Evolutionary conservation across 2,888 invertebrate species (phyloP).

Genomic region (Ferrisia virgata): DNA sequence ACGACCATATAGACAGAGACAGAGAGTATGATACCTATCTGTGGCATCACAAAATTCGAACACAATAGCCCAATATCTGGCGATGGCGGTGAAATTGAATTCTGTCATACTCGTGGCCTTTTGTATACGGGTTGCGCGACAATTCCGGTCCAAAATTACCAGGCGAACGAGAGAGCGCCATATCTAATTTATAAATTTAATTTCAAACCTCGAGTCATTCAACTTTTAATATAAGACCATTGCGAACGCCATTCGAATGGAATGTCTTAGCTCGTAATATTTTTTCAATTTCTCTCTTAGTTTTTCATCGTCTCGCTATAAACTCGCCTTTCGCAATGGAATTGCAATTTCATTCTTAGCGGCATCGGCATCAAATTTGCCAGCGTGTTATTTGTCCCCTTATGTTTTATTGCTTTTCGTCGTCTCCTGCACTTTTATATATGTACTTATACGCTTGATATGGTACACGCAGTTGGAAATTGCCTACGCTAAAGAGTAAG

Average conservation of each 20-base stretch:
- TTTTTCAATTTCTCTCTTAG: slow-evolving; percentile 4
- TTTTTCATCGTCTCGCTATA: slow-evolving; percentile 17
- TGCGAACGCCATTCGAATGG: slow-evolving; percentile 11
- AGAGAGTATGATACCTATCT: too few species aligned
- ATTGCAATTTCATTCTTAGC: not conserved
- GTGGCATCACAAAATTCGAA: not conserved
- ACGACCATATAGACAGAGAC: too few species aligned
- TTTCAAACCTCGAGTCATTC: slow-evolving; percentile 10
- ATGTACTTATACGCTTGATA: not conserved
- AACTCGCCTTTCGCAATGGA: not conserved
- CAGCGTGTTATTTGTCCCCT: slow-evolving; percentile 10
- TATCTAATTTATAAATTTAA: slow-evolving; percentile 13
- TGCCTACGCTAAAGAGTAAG: not conserved
- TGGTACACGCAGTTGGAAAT: not conserved
- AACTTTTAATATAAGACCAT: slow-evolving; percentile 12
- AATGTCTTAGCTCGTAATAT: slow-evolving; percentile 23
- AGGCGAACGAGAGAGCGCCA: not conserved
- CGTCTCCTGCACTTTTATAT: not conserved
- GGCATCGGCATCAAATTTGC: not conserved
- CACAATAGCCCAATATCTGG: not conserved
- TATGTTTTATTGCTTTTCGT: slow-evolving; percentile 9
- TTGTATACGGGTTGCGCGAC: not conserved
- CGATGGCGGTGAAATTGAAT: not conserved
- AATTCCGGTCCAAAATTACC: slow-evolving; percentile 1
- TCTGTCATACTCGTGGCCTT: not conserved